Evolutionary conservation across 2,113 vertebrate genomes (phyloP).

Genomic region (Taurulus bubalis): DNA sequence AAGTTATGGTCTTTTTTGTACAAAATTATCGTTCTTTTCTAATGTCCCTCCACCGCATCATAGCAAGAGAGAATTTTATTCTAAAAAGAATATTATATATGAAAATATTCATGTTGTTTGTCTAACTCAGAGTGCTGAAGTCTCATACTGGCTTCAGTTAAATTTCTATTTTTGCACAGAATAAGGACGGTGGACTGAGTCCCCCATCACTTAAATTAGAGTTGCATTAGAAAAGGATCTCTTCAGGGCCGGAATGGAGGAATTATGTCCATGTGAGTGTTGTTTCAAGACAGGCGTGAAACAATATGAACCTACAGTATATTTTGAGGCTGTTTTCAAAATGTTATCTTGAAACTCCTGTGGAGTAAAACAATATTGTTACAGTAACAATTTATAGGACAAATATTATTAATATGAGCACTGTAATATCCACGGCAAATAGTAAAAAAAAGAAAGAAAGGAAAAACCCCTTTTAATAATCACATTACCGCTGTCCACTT

Average conservation of each 20-base stretch:
- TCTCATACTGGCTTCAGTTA: neutral
- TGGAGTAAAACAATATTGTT: neutral
- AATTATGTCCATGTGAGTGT: neutral
- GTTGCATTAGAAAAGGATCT: neutral
- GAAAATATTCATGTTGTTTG: slow-evolving; percentile 4
- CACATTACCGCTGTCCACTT: slow-evolving; percentile 41
- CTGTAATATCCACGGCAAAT: neutral
- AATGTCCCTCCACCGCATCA: neutral
- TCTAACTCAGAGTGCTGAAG: neutral
- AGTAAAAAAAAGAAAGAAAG: neutral
- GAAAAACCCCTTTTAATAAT: slow-evolving; percentile 25
- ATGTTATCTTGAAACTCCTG: neutral
- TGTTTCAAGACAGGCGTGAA: neutral
- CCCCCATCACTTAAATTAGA: neutral
- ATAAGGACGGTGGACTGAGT: neutral
- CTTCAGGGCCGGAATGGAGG: neutral
- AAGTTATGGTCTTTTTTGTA: neutral
- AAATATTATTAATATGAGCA: neutral
- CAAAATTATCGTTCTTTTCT: neutral
- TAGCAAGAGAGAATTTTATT: neutral
- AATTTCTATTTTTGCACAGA: neutral
- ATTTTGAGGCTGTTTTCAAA: neutral
- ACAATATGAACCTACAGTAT: neutral
- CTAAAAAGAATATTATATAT: neutral
- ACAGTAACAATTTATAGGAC: neutral